Evolutionary conservation across 2,113 vertebrate genomes (phyloP).

Genomic region (Madoqua kirkii): DNA sequence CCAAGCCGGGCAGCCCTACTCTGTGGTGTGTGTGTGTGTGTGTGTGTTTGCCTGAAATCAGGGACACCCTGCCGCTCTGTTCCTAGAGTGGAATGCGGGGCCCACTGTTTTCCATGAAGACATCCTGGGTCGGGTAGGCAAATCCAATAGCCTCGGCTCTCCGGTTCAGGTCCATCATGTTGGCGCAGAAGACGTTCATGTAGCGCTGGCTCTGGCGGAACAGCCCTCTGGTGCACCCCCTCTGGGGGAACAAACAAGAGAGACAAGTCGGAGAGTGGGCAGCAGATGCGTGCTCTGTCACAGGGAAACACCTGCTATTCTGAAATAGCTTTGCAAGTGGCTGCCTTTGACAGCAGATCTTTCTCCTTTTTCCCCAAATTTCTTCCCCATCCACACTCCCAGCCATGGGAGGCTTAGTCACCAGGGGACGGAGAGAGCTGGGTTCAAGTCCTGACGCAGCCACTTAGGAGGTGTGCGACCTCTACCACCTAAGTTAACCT

Average conservation of each 20-base stretch:
- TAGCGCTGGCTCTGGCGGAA: conserved; percentile 67
- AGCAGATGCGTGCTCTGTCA: rapidly evolving
- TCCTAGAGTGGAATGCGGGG: background rate
- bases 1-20: background rate
- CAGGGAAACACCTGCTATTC: background rate
- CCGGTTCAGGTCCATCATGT: conserved; percentile 88
- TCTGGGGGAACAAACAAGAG: conserved; percentile 30
- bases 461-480: background rate
- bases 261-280: background rate
- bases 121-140: conserved; percentile 76
- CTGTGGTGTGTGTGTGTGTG: rapidly evolving
- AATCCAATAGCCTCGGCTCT: conserved; percentile 74
- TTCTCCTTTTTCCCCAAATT: background rate
- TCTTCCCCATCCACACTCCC: background rate
- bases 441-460: background rate
- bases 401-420: background rate
- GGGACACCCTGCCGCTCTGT: background rate
- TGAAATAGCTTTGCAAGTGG: background rate
- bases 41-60: rapidly evolving
- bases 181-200: conserved; percentile 86
- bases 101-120: conserved; percentile 85
- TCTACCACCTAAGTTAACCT: background rate
- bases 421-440: background rate
- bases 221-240: conserved; percentile 27
- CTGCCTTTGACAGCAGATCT: background rate